These are phyloP conservation scores for Ectemnius lituratus DNA, from an alignment of 2,888 invertebrate species.

Conservation along the genomic window DNA sequence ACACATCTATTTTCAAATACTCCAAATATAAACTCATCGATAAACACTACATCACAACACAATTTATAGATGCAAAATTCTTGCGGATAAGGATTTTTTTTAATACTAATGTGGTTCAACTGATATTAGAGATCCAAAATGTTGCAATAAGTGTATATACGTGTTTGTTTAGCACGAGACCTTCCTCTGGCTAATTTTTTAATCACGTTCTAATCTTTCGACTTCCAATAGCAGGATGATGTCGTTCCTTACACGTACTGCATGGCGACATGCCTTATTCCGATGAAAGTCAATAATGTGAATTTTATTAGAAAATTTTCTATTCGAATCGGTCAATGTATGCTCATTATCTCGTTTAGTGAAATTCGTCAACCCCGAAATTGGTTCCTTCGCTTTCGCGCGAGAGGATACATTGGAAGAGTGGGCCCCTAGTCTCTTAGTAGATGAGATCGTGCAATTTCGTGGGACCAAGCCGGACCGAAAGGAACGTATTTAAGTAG, in stretches of 20 bases:
- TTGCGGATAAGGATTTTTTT: conserved; percentile 19
- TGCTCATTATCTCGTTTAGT: conserved; percentile 14
- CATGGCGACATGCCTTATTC: conserved; percentile 56
- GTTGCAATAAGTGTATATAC: conserved; percentile 14
- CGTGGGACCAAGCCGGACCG: conserved; percentile 64
- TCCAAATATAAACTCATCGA: conserved; percentile 37
- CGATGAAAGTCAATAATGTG: conserved; percentile 52
- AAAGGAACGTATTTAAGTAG: conserved; percentile 32
- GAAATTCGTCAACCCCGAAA: conserved; percentile 27
- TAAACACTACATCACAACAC: conserved; percentile 26
- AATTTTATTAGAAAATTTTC: conserved; percentile 22
- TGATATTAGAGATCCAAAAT: conserved; percentile 13
- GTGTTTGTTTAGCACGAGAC: conserved; percentile 31
- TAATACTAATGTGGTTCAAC: conserved; percentile 22
- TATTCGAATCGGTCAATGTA: conserved; percentile 24
- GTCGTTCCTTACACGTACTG: conserved; percentile 30
- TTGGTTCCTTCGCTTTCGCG: conserved; percentile 27
- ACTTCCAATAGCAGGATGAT: conserved; percentile 45
- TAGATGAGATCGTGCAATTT: conserved; percentile 59
- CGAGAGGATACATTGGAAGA: conserved; percentile 7
- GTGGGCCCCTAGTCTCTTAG: conserved; percentile 25
- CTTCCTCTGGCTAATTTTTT: conserved; percentile 40
- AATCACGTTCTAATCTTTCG: conserved; percentile 38
- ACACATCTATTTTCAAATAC: conserved; percentile 55
- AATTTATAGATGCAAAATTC: conserved; percentile 4